A percentile compares a stretch with the other conserved stretches of the same genome.
Evolutionary conservation across 2,797 vertebrate genomes (phyloP).

Genomic region (Trematomus bernacchii): DNA sequence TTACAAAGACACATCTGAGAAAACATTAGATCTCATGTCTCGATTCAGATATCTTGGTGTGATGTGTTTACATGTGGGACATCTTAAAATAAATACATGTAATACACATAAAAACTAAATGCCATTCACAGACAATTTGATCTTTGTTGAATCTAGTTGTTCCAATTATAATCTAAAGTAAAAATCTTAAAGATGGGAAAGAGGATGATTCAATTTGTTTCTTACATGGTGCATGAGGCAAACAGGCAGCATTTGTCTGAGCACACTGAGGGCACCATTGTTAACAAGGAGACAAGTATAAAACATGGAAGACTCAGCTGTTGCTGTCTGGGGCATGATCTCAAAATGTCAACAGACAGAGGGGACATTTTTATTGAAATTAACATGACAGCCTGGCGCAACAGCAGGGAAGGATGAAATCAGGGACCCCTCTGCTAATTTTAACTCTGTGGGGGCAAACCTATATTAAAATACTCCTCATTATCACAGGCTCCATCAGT

Average conservation of each 20-base stretch:
- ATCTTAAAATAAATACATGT: neutral
- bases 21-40: neutral
- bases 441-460: conserved; percentile 45
- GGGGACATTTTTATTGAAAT: conserved; percentile 68
- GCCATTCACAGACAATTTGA: neutral
- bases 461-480: conserved; percentile 25
- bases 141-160: conserved; percentile 1
- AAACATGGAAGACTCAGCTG: conserved; percentile 65
- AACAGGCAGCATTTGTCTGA: conserved; percentile 78
- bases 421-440: conserved; percentile 31
- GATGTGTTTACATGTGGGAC: neutral
- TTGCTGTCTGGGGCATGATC: conserved; percentile 72
- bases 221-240: conserved; percentile 61
- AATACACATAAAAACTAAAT: neutral
- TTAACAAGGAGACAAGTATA: conserved; percentile 55
- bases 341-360: conserved; percentile 76
- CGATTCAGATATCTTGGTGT: neutral
- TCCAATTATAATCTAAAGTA: conserved; percentile 20
- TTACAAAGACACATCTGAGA: too few species aligned
- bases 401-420: conserved; percentile 33
- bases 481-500: conserved; percentile 59
- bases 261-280: conserved; percentile 77
- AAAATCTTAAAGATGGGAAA: conserved; percentile 31
- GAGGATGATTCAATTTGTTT: conserved; percentile 34
- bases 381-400: conserved; percentile 65